phyloP scores from a whole-genome alignment of 2,113 vertebrate genomes.

The Leucosticte australis region DNA sequence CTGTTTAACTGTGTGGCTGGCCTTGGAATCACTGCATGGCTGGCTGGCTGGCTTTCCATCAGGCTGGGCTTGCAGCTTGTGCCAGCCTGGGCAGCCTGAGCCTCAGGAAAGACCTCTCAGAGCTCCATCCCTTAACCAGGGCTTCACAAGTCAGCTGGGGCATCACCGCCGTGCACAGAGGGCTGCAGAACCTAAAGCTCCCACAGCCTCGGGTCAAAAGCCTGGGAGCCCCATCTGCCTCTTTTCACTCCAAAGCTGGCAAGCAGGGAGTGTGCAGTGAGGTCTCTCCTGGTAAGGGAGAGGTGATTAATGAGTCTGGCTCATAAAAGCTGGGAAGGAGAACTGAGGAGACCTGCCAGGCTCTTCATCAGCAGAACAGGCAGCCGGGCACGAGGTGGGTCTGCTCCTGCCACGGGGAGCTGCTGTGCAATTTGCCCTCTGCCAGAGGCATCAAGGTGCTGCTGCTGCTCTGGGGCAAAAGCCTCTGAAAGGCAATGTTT shows the following conservation, averaged over 20 bases:
- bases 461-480: background rate
- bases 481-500: background rate
- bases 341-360: slow-evolving; percentile 28
- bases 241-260: background rate
- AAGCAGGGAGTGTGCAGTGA: background rate
- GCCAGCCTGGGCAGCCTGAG: background rate
- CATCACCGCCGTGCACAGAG: background rate
- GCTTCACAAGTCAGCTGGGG: background rate
- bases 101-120: background rate
- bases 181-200: background rate
- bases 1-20: background rate
- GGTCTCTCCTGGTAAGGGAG: background rate
- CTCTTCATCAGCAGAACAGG: background rate
- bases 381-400: background rate
- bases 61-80: background rate
- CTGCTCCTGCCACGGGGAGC: accelerated
- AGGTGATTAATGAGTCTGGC: slow-evolving; percentile 44
- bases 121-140: background rate
- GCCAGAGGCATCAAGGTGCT: background rate
- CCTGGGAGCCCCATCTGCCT: background rate
- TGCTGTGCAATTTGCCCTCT: background rate
- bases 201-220: background rate
- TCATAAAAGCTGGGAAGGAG: slow-evolving; percentile 18
- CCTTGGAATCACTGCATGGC: background rate
- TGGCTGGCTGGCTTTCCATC: background rate